Evolutionary conservation across 2,113 vertebrate genomes (phyloP).

Genomic region (Cebus imitator): DNA sequence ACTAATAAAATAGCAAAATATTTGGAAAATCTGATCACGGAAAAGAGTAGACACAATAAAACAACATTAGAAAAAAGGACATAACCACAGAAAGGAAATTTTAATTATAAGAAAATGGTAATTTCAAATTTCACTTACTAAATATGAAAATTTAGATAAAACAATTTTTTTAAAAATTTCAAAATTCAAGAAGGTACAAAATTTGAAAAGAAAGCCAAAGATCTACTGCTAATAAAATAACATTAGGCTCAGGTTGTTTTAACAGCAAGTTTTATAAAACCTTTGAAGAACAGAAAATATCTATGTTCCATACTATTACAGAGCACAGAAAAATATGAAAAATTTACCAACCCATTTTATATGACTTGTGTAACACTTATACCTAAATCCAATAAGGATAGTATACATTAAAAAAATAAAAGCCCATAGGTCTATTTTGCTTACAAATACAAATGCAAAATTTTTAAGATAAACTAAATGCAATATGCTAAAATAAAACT

Average conservation of each 20-base stretch:
- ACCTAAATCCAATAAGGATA: neutral
- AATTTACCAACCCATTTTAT: neutral
- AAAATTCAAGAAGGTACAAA: neutral
- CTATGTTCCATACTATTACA: neutral
- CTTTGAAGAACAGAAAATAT: neutral
- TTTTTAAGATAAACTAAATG: neutral
- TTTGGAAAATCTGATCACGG: neutral
- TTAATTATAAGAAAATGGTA: neutral
- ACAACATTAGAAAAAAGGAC: neutral
- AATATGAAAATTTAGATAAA: neutral
- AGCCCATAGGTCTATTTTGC: neutral
- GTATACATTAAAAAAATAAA: neutral
- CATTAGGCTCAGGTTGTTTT: neutral
- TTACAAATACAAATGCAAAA: neutral
- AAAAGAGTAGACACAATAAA: neutral
- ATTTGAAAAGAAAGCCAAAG: neutral
- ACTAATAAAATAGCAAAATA: neutral
- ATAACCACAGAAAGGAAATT: neutral
- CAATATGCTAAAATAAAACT: neutral
- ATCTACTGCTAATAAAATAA: neutral
- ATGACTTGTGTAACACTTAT: neutral
- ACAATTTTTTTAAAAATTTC: neutral
- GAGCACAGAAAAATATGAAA: neutral
- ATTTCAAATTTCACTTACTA: neutral
- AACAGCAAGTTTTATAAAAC: neutral